These are phyloP conservation scores for Nannoperca obscura DNA, from an alignment of 2,797 vertebrate species.

Conservation along the genomic window DNA sequence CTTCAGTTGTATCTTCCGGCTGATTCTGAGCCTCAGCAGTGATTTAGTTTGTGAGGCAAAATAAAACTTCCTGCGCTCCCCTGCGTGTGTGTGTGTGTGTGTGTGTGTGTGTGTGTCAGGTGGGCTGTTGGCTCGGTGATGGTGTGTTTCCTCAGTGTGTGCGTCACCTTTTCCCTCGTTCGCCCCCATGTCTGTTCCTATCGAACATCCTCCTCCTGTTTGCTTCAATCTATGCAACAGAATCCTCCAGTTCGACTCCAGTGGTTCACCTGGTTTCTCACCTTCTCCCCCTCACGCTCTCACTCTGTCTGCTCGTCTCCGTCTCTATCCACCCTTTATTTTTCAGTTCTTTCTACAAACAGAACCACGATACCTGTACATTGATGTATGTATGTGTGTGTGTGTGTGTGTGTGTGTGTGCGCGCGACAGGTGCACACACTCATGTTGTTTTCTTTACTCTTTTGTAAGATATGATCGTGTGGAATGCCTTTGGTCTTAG, in stretches of 20 bases:
- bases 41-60: slow-evolving; percentile 46
- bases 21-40: slow-evolving; percentile 11
- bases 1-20: not conserved
- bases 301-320: slow-evolving; percentile 65
- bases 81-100: slow-evolving; percentile 28
- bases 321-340: slow-evolving; percentile 60
- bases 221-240: slow-evolving; percentile 89
- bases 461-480: slow-evolving; percentile 88
- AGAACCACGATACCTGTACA: slow-evolving; percentile 71
- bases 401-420: slow-evolving; percentile 9
- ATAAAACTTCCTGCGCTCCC: slow-evolving; percentile 66
- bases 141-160: slow-evolving; percentile 72
- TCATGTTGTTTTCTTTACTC: slow-evolving; percentile 78
- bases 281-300: slow-evolving; percentile 42
- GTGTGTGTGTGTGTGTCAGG: slow-evolving; percentile 2
- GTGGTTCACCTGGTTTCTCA: slow-evolving; percentile 57
- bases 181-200: slow-evolving; percentile 39
- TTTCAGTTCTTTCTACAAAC: slow-evolving; percentile 76
- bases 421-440: slow-evolving; percentile 62
- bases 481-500: slow-evolving; percentile 89
- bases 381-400: slow-evolving; percentile 64
- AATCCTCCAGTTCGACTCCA: slow-evolving; percentile 70
- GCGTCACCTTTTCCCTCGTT: slow-evolving; percentile 55
- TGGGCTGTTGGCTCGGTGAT: slow-evolving; percentile 3
- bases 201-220: slow-evolving; percentile 78